These are phyloP conservation scores for Enoplosus armatus DNA, from an alignment of 2,797 vertebrate genomes.

Conservation along the genomic window DNA sequence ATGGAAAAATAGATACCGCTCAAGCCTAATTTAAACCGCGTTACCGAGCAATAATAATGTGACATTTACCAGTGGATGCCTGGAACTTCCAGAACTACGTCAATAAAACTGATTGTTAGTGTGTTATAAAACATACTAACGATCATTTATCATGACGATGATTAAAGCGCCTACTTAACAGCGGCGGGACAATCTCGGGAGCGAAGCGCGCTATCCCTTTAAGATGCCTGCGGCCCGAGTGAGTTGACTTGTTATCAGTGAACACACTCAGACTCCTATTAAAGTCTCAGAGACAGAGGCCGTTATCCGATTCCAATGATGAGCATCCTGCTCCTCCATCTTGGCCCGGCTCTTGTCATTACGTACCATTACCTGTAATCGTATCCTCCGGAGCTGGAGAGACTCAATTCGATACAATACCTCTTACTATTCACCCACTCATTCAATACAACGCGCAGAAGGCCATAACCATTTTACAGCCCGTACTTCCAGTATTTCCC, in stretches of 20 bases:
- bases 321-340: constrained; percentile 58
- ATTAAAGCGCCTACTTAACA: background rate
- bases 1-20: too few relatives aligned
- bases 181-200: background rate
- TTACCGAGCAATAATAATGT: background rate
- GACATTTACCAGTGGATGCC: background rate
- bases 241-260: constrained; percentile 17
- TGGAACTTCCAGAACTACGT: background rate
- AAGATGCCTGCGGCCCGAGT: background rate
- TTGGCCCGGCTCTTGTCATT: constrained; percentile 59
- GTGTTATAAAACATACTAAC: background rate
- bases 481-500: constrained; percentile 21
- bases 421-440: constrained; percentile 53
- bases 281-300: constrained; percentile 40
- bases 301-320: constrained; percentile 64
- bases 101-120: background rate
- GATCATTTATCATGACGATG: background rate
- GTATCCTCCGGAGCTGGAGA: constrained; percentile 57
- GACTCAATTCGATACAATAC: constrained; percentile 65
- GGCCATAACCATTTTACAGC: constrained; percentile 46
- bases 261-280: constrained; percentile 48
- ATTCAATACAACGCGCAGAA: constrained; percentile 38
- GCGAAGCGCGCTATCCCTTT: background rate
- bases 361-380: constrained; percentile 78
- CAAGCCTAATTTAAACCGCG: background rate